Evolutionary conservation across 2,888 invertebrate genomes (phyloP).

Genomic region (Mechanitis messenoides): DNA sequence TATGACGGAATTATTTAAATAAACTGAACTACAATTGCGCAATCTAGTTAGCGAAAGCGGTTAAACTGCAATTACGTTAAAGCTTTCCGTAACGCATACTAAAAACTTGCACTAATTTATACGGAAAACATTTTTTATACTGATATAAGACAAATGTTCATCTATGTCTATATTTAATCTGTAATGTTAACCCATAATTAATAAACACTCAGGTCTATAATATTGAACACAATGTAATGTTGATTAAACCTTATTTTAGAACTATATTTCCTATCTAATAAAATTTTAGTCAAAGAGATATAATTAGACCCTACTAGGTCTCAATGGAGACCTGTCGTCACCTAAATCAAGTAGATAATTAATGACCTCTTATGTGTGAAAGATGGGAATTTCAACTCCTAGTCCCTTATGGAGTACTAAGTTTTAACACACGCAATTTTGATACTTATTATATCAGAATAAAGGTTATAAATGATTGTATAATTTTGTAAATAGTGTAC

Average conservation of each 20-base stretch:
- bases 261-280: neutral
- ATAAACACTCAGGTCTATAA: no score
- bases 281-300: neutral
- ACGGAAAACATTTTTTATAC: neutral
- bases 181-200: no score
- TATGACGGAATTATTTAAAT: neutral
- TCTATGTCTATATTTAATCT: no score
- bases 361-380: slow-evolving; percentile 32
- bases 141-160: neutral
- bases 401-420: neutral
- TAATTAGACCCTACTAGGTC: slow-evolving; percentile 10
- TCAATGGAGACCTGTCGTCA: slow-evolving; percentile 28
- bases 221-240: neutral
- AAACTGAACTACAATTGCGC: neutral
- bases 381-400: slow-evolving; percentile 18
- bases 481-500: slow-evolving; percentile 1
- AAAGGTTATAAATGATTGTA: neutral
- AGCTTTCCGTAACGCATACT: neutral
- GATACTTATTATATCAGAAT: neutral
- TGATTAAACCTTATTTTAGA: neutral
- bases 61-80: slow-evolving; percentile 1
- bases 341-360: slow-evolving; percentile 34
- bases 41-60: neutral
- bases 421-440: neutral
- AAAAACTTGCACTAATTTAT: neutral